Evolutionary conservation across 2,113 vertebrate genomes (phyloP).

Genomic region (human (Homo sapiens)): DNA sequence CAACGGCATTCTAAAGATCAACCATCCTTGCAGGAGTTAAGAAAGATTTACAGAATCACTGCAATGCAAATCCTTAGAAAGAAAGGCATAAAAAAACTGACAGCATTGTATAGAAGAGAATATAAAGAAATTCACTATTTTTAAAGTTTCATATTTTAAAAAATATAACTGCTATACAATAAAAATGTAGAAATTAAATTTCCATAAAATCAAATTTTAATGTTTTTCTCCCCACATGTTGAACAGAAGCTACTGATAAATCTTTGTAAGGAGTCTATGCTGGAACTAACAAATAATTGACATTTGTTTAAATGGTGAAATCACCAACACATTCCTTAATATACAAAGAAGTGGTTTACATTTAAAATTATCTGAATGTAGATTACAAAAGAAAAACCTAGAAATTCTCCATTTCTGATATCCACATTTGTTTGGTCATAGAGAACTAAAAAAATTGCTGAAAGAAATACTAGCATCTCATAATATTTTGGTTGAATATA

Average conservation of each 20-base stretch:
- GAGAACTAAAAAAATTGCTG: neutral
- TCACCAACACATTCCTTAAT: neutral
- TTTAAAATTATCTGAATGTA: neutral
- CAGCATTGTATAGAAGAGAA: neutral
- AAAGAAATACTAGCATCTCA: neutral
- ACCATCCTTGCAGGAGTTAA: conserved; percentile 65
- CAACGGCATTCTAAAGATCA: conserved; percentile 66
- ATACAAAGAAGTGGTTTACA: neutral
- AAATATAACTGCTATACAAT: neutral
- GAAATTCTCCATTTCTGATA: neutral
- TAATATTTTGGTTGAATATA: neutral
- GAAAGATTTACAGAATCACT: conserved; percentile 65
- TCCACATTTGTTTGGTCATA: neutral
- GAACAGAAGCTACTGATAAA: neutral
- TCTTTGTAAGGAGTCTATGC: neutral
- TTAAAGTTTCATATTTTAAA: neutral
- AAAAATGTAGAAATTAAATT: neutral
- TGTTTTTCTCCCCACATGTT: neutral
- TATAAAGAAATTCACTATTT: neutral
- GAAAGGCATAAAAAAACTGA: neutral
- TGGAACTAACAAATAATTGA: neutral
- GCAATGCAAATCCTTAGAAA: conserved; percentile 33
- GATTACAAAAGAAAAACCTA: neutral
- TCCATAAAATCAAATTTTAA: neutral
- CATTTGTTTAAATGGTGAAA: neutral